Evolutionary conservation across 2,888 invertebrate species (phyloP).

Genomic region (Keiferia lycopersicella): DNA sequence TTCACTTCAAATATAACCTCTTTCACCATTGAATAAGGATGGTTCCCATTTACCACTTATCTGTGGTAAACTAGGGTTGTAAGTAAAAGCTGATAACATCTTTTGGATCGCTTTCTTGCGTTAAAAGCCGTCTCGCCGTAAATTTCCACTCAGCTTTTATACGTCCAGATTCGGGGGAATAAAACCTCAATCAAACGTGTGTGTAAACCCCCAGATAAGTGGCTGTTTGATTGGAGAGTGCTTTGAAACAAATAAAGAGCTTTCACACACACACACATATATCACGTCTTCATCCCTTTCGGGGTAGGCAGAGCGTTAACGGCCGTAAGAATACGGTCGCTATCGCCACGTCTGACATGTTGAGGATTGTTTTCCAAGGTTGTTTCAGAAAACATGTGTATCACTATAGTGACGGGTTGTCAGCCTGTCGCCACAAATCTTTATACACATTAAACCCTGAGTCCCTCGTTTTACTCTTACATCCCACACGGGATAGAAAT

Average conservation of each 20-base stretch:
- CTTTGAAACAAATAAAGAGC: background rate
- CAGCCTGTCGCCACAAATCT: too few species aligned
- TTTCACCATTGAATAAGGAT: background rate
- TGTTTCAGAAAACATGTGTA: too few species aligned
- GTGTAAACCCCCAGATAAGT: background rate
- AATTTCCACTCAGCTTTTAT: slow-evolving; percentile 22
- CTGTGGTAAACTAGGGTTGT: background rate
- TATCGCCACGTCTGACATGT: too few species aligned
- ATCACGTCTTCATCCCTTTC: too few species aligned
- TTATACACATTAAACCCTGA: too few species aligned
- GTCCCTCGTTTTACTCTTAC: too few species aligned
- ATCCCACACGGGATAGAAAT: too few species aligned
- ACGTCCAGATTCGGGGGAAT: slow-evolving; percentile 17
- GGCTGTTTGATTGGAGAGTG: background rate
- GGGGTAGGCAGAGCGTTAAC: too few species aligned
- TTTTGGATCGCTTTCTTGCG: background rate
- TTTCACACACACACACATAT: background rate
- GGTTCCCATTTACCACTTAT: background rate
- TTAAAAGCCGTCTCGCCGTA: slow-evolving; percentile 13
- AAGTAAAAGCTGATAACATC: slow-evolving; percentile 15
- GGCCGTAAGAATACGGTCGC: too few species aligned
- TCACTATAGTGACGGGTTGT: too few species aligned
- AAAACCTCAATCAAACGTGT: slow-evolving; percentile 19
- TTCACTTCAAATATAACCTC: background rate
- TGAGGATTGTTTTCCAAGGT: too few species aligned